Percentiles rank a stretch among this genome's conserved stretches.
Evolutionary conservation across 2,797 vertebrate genomes (phyloP).

Genomic region (Manis crassicaudata): DNA sequence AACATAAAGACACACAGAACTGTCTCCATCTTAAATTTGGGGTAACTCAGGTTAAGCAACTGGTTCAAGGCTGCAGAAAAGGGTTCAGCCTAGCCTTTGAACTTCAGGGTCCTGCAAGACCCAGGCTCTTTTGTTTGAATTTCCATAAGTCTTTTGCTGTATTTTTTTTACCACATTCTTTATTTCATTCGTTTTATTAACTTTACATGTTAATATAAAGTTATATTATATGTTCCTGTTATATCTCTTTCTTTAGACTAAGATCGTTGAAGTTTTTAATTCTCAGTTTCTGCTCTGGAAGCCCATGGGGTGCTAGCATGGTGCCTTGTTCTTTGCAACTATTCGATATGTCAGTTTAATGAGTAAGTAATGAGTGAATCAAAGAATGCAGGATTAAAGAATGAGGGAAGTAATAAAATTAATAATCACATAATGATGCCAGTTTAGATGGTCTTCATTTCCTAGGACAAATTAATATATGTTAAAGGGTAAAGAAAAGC

Average conservation of each 20-base stretch:
- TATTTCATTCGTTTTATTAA: slow-evolving; percentile 21
- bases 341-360: not conserved
- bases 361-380: not conserved
- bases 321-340: not conserved
- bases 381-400: not conserved
- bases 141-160: not conserved
- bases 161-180: not conserved
- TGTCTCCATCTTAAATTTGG: not conserved
- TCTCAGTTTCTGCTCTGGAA: not conserved
- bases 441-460: slow-evolving; percentile 15
- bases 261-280: not conserved
- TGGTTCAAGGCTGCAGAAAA: not conserved
- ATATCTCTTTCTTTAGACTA: not conserved
- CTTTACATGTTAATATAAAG: not conserved
- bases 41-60: not conserved
- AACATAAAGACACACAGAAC: not conserved
- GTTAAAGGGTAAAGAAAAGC: not conserved
- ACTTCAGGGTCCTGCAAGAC: not conserved
- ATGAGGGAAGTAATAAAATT: not conserved
- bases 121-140: not conserved
- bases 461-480: slow-evolving; percentile 13
- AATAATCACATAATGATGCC: not conserved
- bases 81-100: not conserved
- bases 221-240: not conserved
- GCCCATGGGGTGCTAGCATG: not conserved